These are phyloP conservation scores for Pseudochirops corinnae DNA, from an alignment of 2,797 vertebrate genomes.

Conservation along the genomic window DNA sequence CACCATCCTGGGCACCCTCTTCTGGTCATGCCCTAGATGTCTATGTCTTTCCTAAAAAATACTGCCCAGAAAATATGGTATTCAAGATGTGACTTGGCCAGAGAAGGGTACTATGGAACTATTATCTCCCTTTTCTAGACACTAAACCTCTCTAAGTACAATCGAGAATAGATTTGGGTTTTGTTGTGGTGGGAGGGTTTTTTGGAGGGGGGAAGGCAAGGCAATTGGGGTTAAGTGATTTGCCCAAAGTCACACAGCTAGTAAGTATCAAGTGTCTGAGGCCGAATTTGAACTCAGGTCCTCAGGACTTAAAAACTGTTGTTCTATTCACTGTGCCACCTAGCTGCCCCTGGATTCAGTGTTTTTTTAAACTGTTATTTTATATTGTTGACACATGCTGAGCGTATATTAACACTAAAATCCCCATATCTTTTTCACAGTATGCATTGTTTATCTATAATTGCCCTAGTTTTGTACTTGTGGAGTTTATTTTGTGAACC, in stretches of 20 bases:
- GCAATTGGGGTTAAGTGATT: too few species aligned
- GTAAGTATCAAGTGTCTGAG: too few species aligned
- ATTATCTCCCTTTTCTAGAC: background rate
- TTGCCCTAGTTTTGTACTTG: background rate
- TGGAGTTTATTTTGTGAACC: background rate
- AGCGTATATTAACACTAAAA: background rate
- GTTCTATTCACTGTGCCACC: too few species aligned
- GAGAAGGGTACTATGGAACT: background rate
- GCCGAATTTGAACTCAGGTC: too few species aligned
- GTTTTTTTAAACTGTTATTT: background rate
- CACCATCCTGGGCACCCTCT: background rate
- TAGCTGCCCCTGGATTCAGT: too few species aligned
- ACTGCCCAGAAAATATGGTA: background rate
- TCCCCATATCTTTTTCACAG: background rate
- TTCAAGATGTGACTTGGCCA: background rate
- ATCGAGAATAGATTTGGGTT: background rate
- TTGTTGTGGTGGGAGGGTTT: too few species aligned
- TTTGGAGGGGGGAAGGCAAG: too few species aligned
- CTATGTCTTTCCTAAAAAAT: slow-evolving; percentile 2
- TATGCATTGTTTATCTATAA: background rate
- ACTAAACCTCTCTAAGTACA: background rate
- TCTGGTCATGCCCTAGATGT: background rate
- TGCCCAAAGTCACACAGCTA: too few species aligned
- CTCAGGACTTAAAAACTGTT: too few species aligned
- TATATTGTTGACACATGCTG: background rate